These are phyloP conservation scores for Catharus bicknelli DNA, from an alignment of 2,113 vertebrate species.

Conservation along the genomic window DNA sequence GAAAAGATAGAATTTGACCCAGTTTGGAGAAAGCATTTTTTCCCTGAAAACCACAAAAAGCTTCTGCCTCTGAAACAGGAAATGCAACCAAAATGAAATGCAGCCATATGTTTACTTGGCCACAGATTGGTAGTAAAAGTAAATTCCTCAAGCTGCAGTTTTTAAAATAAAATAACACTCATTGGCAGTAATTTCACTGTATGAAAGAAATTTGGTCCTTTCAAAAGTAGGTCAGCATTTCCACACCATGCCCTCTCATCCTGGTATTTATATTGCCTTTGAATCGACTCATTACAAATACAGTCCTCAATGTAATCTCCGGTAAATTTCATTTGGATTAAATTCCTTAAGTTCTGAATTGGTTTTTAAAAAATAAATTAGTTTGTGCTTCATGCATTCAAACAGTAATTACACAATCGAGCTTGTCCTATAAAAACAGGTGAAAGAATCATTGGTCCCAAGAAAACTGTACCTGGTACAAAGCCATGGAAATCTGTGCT, in stretches of 20 bases:
- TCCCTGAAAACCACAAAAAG: neutral
- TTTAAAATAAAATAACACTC: neutral
- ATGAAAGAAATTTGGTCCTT: neutral
- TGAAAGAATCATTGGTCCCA: neutral
- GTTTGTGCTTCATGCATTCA: neutral
- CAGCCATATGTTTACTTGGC: neutral
- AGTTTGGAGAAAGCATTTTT: neutral
- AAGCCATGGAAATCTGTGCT: neutral
- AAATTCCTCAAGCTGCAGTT: neutral
- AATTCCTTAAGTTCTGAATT: neutral
- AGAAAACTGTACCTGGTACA: neutral
- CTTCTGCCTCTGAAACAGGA: neutral
- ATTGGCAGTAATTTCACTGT: neutral
- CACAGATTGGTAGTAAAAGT: neutral
- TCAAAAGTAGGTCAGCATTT: neutral
- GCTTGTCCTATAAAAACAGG: neutral
- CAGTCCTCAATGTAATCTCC: neutral
- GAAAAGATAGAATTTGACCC: neutral
- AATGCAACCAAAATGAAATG: neutral
- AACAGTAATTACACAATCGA: neutral
- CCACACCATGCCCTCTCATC: neutral
- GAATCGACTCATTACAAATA: slow-evolving; percentile 13
- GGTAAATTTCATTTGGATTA: slow-evolving; percentile 19
- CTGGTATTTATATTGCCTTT: neutral
- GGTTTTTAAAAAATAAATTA: neutral